Conservation (phyloP, 2,888 invertebrate species). For the Bombylius discolor region DNA sequence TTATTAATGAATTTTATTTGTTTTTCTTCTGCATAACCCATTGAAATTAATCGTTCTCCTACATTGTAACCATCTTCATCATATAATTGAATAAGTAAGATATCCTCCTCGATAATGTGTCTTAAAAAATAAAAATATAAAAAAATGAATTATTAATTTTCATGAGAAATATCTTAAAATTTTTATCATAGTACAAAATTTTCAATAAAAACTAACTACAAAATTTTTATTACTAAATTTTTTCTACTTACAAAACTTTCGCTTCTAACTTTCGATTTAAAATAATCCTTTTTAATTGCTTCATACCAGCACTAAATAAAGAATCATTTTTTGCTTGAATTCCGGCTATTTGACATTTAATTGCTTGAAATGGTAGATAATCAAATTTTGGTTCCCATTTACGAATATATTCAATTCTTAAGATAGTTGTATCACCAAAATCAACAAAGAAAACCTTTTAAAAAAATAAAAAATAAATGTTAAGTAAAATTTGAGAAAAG, state of each 20-base stretch:
- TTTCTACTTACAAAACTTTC: neutral
- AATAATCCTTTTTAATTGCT: neutral
- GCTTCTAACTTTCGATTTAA: neutral
- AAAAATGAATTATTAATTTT: too few species aligned
- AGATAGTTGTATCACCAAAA: constrained; percentile 1
- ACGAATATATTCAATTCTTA: neutral
- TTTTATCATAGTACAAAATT: too few species aligned
- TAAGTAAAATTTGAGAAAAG: neutral
- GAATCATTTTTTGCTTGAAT: neutral
- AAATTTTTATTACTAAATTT: too few species aligned
- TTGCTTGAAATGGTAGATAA: constrained; percentile 3
- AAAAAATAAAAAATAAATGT: neutral
- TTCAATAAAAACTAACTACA: too few species aligned
- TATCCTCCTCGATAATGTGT: neutral
- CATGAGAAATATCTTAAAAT: too few species aligned
- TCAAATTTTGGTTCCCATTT: constrained; percentile 1
- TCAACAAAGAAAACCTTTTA: constrained; percentile 4
- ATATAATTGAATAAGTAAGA: neutral
- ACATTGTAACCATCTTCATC: neutral
- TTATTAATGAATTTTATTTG: neutral
- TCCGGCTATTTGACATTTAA: neutral
- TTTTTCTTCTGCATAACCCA: neutral
- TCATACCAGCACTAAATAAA: neutral
- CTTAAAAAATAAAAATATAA: neutral
- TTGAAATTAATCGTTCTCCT: neutral